A percentile compares a stretch with the other conserved stretches of the same genome.
Conservation (phyloP, 2,797 vertebrate genomes). For the Chloroceryle amazona region DNA sequence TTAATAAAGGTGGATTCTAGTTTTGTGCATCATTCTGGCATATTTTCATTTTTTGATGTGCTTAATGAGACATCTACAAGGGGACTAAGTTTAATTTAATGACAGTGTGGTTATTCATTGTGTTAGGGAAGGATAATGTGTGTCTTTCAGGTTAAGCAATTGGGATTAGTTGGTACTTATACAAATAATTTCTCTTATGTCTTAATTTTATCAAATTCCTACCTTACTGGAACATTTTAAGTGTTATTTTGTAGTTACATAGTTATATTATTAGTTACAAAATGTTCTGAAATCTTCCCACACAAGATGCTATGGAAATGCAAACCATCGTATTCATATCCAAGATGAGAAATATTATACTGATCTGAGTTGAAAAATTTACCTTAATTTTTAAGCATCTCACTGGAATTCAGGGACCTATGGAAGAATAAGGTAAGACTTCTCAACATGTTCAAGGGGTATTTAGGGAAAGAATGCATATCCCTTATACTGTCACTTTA, state of each 20-base stretch:
- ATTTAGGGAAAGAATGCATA: background rate
- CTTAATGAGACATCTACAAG: background rate
- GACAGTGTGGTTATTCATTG: background rate
- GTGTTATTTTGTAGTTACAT: background rate
- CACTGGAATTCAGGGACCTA: background rate
- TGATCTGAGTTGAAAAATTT: slow-evolving; percentile 16
- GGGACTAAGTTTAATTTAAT: background rate
- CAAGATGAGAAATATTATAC: background rate
- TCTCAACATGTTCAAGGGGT: background rate
- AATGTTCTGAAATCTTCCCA: background rate
- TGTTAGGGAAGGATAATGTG: background rate
- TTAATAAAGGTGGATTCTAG: background rate
- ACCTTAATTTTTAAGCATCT: slow-evolving; percentile 21
- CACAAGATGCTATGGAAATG: background rate
- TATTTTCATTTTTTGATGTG: background rate
- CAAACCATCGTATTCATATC: background rate
- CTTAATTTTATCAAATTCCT: background rate
- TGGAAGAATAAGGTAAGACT: slow-evolving; percentile 10
- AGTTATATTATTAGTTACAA: background rate
- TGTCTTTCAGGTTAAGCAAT: background rate
- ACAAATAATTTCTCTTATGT: background rate
- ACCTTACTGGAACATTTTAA: background rate
- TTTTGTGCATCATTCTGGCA: background rate
- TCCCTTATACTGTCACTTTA: background rate
- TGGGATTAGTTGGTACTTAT: background rate